Conservation (phyloP, 2,888 invertebrate species). For the Drosophila suboccidentalis region DNA sequence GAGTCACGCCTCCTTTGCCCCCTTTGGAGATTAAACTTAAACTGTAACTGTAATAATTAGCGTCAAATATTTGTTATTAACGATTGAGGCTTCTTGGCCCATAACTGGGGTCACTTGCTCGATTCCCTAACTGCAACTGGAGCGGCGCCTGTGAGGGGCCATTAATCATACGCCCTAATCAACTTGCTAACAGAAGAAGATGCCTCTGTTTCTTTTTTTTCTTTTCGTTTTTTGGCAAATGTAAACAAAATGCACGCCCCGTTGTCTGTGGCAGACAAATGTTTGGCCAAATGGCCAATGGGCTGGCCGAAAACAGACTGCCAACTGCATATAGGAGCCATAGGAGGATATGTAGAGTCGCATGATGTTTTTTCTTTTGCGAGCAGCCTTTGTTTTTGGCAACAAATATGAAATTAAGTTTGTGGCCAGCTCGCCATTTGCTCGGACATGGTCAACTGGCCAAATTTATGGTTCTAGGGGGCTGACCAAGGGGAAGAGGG, state of each 20-base stretch:
- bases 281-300: conserved; percentile 74
- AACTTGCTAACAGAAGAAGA: conserved; percentile 63
- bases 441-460: conserved; percentile 62
- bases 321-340: conserved; percentile 62
- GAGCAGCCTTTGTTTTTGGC: conserved; percentile 56
- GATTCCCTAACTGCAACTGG: conserved; percentile 3
- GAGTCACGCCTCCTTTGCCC: not conserved
- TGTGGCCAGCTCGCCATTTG: conserved; percentile 59
- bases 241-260: conserved; percentile 78
- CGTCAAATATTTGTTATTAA: conserved; percentile 53
- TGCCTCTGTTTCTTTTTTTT: conserved; percentile 14
- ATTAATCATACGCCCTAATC: conserved; percentile 78
- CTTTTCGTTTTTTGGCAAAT: conserved; percentile 62
- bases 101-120: not conserved
- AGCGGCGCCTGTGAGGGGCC: conserved; percentile 57
- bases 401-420: conserved; percentile 68
- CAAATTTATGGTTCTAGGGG: conserved; percentile 57
- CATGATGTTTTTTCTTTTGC: conserved; percentile 18
- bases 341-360: conserved; percentile 22
- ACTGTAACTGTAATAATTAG: conserved; percentile 60
- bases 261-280: conserved; percentile 75
- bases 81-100: conserved; percentile 6
- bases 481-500: not conserved
- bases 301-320: conserved; percentile 58
- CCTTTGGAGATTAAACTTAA: not conserved